Conservation (phyloP, 2,797 vertebrate genomes). For the Galaxias olidus region DNA sequence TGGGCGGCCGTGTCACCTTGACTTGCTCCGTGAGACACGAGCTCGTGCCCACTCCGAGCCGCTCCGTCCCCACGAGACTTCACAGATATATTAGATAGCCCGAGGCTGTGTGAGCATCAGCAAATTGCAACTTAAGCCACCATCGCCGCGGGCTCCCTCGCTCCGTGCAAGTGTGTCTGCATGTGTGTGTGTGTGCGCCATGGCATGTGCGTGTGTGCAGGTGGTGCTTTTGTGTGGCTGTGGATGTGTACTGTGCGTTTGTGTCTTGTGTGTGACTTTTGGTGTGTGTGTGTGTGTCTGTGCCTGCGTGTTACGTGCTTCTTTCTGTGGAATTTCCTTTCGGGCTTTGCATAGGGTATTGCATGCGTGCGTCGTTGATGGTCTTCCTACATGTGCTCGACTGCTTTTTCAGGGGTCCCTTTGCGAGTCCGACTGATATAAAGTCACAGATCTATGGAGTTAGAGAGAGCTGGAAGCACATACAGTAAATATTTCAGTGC, state of each 20-base stretch:
- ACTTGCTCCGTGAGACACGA: conserved; percentile 23
- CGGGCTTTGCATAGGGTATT: neutral
- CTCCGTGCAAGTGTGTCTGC: conserved; percentile 7
- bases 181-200: neutral
- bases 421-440: neutral
- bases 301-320: neutral
- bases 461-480: neutral
- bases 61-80: conserved; percentile 12
- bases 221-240: neutral
- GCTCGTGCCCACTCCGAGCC: neutral
- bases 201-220: neutral
- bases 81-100: conserved; percentile 14
- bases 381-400: neutral
- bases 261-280: neutral
- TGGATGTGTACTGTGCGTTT: neutral
- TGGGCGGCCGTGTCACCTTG: conserved; percentile 34
- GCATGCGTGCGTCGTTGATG: neutral
- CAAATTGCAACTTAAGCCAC: conserved; percentile 16
- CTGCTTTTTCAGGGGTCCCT: neutral
- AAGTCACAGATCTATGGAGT: neutral
- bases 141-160: conserved; percentile 1
- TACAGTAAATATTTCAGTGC: neutral
- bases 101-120: conserved; percentile 15
- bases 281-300: neutral
- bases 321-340: neutral